Conservation (phyloP, 2,113 vertebrate genomes). For the Pseudopipra pipra region DNA sequence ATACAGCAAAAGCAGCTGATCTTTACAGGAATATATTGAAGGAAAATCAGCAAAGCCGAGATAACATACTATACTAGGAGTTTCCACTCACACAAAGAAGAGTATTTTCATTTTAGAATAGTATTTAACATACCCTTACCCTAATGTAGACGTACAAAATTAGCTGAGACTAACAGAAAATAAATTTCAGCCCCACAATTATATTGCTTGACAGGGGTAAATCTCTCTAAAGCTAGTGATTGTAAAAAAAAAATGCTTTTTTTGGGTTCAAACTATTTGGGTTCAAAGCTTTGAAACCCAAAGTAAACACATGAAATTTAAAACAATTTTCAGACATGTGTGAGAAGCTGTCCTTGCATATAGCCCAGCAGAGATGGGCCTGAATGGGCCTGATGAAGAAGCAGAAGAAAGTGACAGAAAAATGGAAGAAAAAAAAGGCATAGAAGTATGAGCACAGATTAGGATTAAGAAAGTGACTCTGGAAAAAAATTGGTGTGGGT, state of each 20-base stretch:
- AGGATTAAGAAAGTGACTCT: not conserved
- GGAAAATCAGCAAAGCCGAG: not conserved
- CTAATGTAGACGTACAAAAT: not conserved
- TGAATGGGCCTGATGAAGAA: not conserved
- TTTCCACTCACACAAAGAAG: not conserved
- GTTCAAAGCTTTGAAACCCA: not conserved
- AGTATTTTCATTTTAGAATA: not conserved
- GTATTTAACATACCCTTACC: not conserved
- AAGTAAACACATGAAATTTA: not conserved
- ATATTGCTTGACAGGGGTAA: not conserved
- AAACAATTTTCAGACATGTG: not conserved
- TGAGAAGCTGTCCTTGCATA: not conserved
- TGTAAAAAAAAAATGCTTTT: not conserved
- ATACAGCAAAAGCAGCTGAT: not conserved
- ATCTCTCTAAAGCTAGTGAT: not conserved
- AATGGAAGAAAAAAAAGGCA: not conserved
- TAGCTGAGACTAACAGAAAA: not conserved
- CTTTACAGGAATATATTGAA: not conserved
- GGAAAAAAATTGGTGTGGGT: not conserved
- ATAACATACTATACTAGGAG: not conserved
- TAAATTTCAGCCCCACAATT: not conserved
- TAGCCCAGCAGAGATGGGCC: not conserved
- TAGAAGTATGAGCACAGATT: not conserved
- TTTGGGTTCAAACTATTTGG: not conserved
- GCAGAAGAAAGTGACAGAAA: not conserved